Evolutionary conservation across 2,797 vertebrate genomes (phyloP).

Genomic region (Myotis vivesi): DNA sequence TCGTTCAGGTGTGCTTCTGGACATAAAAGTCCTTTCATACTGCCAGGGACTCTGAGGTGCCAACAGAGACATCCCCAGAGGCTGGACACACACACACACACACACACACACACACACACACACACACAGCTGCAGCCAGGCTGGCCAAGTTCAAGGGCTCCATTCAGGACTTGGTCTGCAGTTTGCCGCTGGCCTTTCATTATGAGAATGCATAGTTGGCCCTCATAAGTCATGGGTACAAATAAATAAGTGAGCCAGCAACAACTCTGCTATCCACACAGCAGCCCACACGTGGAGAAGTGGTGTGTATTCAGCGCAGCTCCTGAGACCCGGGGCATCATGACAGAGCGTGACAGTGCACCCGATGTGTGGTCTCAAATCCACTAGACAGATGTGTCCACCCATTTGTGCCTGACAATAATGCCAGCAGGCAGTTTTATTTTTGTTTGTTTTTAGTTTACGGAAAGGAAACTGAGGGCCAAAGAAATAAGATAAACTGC

Average conservation of each 20-base stretch:
- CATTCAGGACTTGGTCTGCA: fast-evolving
- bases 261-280: fast-evolving
- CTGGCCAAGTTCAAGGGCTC: not conserved
- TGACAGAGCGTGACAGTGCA: fast-evolving
- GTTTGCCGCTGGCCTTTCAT: not conserved
- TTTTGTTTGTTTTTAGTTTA: not conserved
- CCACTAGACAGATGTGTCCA: fast-evolving
- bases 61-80: fast-evolving
- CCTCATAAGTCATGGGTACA: fast-evolving
- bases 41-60: not conserved
- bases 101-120: not conserved
- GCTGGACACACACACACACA: no score
- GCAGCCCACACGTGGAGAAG: not conserved
- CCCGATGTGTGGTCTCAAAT: fast-evolving
- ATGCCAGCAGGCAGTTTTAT: fast-evolving
- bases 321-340: not conserved
- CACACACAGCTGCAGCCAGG: fast-evolving
- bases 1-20: not conserved
- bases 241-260: no score
- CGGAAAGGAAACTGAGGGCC: fast-evolving
- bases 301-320: fast-evolving
- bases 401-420: not conserved
- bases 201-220: not conserved
- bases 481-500: not conserved
- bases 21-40: not conserved